These are phyloP conservation scores for Myotis brandtii DNA, from an alignment of 2,113 vertebrate genomes.

Conservation along the genomic window DNA sequence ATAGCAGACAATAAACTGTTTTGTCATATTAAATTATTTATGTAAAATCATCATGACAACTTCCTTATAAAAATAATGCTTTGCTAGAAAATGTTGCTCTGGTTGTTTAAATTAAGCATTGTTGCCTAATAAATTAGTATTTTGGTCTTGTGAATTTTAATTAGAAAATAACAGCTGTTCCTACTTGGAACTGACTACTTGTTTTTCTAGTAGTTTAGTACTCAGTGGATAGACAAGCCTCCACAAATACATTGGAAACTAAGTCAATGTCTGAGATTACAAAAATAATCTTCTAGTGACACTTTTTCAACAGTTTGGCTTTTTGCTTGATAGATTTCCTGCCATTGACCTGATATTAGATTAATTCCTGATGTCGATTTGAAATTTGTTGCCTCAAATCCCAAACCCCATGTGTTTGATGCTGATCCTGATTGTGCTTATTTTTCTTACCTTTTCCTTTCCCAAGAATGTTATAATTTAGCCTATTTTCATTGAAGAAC, in stretches of 20 bases:
- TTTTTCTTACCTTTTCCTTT: neutral
- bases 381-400: constrained; percentile 19
- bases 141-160: constrained; percentile 84
- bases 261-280: constrained; percentile 11
- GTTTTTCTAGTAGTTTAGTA: constrained; percentile 63
- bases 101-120: constrained; percentile 66
- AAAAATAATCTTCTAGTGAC: neutral
- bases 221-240: constrained; percentile 34
- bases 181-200: constrained; percentile 72
- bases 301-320: constrained; percentile 12
- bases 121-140: constrained; percentile 84
- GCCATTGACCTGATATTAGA: neutral
- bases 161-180: constrained; percentile 85
- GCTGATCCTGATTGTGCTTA: neutral
- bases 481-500: neutral
- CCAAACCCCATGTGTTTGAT: neutral
- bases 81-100: constrained; percentile 66
- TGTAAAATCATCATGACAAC: constrained; percentile 69
- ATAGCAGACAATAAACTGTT: constrained; percentile 81
- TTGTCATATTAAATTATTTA: constrained; percentile 82
- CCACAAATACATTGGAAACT: neutral
- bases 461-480: neutral
- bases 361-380: neutral
- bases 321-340: neutral
- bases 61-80: constrained; percentile 66